Evolutionary conservation across 2,113 vertebrate genomes (phyloP).

Genomic region (Anser cygnoides): DNA sequence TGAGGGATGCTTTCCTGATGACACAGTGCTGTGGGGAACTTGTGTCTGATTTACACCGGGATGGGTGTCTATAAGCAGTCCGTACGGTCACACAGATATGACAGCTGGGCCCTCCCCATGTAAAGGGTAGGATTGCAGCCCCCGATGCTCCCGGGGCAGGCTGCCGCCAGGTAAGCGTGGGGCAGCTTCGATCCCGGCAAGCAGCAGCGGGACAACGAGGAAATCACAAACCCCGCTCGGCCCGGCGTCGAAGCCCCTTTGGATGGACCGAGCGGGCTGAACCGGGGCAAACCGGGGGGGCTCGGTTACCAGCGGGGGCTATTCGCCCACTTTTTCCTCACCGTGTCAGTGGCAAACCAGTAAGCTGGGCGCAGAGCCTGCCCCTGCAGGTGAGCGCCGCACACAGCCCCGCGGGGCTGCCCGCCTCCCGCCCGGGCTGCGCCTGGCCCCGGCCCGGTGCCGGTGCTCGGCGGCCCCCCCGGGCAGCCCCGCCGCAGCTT

Average conservation of each 20-base stretch:
- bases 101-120: background rate
- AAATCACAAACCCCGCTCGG: background rate
- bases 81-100: background rate
- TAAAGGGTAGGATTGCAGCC: background rate
- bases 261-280: background rate
- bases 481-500: slow-evolving; percentile 43
- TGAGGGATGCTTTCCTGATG: background rate
- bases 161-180: background rate
- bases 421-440: background rate
- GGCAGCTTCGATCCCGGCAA: rapidly evolving
- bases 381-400: no score
- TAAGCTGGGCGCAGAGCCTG: no score
- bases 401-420: no score
- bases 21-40: background rate
- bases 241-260: background rate
- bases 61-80: background rate
- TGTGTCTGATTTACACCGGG: background rate
- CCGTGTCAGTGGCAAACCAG: no score
- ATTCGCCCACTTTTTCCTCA: no score
- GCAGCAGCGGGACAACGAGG: background rate
- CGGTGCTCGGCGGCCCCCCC: background rate
- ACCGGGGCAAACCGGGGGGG: background rate
- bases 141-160: background rate
- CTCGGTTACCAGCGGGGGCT: background rate
- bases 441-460: background rate